phyloP scores from a whole-genome alignment of 2,113 vertebrate genomes.

The Hypanus sabinus region DNA sequence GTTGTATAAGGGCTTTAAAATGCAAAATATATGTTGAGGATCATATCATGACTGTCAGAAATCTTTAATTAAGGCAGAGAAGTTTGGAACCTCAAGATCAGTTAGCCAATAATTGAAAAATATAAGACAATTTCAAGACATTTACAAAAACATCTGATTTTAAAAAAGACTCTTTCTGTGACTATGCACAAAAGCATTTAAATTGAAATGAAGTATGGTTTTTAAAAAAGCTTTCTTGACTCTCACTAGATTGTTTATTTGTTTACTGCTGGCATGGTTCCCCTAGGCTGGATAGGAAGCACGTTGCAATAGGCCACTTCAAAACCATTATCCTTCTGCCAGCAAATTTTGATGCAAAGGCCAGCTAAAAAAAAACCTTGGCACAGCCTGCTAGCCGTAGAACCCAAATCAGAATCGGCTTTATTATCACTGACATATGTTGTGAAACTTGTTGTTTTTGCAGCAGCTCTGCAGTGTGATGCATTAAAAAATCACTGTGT shows the following conservation, averaged over 20 bases:
- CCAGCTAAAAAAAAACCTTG: neutral
- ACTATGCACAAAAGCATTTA: neutral
- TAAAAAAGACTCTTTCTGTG: neutral
- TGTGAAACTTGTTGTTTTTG: no score
- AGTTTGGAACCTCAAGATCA: neutral
- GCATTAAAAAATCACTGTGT: no score
- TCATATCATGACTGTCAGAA: neutral
- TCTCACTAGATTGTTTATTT: neutral
- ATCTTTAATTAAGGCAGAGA: neutral
- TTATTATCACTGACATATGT: no score
- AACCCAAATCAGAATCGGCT: no score
- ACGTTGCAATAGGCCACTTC: neutral
- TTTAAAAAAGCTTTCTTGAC: neutral
- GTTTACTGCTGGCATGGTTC: neutral
- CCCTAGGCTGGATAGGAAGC: neutral
- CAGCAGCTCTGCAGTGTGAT: no score
- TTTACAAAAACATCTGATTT: neutral
- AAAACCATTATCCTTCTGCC: neutral
- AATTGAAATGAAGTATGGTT: neutral
- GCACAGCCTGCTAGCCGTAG: neutral
- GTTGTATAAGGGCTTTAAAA: neutral
- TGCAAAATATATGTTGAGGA: neutral
- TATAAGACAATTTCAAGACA: neutral
- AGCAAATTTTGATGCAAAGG: neutral
- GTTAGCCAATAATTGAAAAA: neutral